Evolutionary conservation across 1,140 invertebrate species (phyloP), one percentile per base, ranked within the genome.

Genomic region (Atta cephalotes): DNA sequence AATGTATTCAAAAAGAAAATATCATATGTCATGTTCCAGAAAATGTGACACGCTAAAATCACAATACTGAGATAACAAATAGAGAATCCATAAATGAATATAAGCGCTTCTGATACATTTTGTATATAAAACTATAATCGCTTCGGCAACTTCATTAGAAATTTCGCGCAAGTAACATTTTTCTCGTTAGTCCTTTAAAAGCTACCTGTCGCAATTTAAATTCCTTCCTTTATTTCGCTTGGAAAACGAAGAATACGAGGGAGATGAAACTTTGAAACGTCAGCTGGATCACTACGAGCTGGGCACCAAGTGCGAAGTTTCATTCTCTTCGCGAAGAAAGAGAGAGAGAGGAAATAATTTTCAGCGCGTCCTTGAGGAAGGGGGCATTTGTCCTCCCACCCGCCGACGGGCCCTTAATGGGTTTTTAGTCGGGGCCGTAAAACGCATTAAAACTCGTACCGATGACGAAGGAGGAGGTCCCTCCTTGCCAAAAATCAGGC

Each of bases 391-490:
- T 92, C 91, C 89, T 92, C 91, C 88, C 90, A 88, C 87, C 88
- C 91, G 90, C 87, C 88, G 91, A 92, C 90, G 88, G 79, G 85
- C 71, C 89, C 91, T 93, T 94, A 93, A 94, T 94, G 93, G 93
- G 91, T 93, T 94, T 93, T 93, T 91, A 92, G 91, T 89, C 90
- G 76, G 90, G 91, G 90, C 92, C 93, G 91, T 94, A 94, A 94
- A 94, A 94, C 91, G 93, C 93, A 94, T 94, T 94, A 94, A 94
- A 94, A 93, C 92, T 93, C 92, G 89, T 94, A 91, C 88, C 92
- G 93, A 93, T 92, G 92, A 93, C 91, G 93, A 92, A 93, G 89
- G 85, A 88, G 91, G 91, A 91, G 90, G 92, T 90, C 85, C 92
- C 87, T 92, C n/a, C 92, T 93, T 93, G 90, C 92, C 91, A 93